phyloP scores from a whole-genome alignment of 2,888 invertebrate species.

The Ichneumoninae sp. region DNA sequence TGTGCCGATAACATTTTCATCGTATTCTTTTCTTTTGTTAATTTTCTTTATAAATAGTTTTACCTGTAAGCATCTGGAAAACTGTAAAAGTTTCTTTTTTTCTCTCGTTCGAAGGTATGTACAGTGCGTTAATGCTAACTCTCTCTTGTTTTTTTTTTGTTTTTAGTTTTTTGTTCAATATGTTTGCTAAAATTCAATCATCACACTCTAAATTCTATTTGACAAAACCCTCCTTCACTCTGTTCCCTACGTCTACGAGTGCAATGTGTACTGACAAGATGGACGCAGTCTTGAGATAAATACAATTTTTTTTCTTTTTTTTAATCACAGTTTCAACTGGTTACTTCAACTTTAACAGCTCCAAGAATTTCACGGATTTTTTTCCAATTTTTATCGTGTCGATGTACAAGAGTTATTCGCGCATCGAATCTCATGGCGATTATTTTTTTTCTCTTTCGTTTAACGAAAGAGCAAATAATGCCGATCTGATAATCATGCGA shows the following conservation, averaged over 20 bases:
- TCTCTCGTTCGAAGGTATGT: constrained; percentile 59
- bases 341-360: constrained; percentile 61
- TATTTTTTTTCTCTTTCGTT: constrained; percentile 2
- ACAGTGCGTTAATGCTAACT: constrained; percentile 61
- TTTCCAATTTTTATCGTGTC: constrained; percentile 19
- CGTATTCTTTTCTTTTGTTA: constrained; percentile 27
- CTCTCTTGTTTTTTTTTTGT: constrained; percentile 25
- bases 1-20: constrained; percentile 32
- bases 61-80: constrained; percentile 62
- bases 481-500: constrained; percentile 7
- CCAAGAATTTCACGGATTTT: constrained; percentile 45
- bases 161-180: constrained; percentile 18
- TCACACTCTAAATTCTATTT: constrained; percentile 32
- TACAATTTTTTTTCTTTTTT: constrained; percentile 63
- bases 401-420: constrained; percentile 3
- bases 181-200: constrained; percentile 42
- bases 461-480: constrained; percentile 9
- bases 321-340: constrained; percentile 60
- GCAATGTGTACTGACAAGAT: constrained; percentile 72
- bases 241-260: constrained; percentile 61
- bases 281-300: constrained; percentile 75
- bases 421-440: constrained; percentile 39
- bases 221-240: constrained; percentile 11
- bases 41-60: constrained; percentile 55
- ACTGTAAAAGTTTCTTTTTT: constrained; percentile 62